These are phyloP conservation scores for Mobula birostris DNA, from an alignment of 2,113 vertebrate genomes.

Conservation along the genomic window DNA sequence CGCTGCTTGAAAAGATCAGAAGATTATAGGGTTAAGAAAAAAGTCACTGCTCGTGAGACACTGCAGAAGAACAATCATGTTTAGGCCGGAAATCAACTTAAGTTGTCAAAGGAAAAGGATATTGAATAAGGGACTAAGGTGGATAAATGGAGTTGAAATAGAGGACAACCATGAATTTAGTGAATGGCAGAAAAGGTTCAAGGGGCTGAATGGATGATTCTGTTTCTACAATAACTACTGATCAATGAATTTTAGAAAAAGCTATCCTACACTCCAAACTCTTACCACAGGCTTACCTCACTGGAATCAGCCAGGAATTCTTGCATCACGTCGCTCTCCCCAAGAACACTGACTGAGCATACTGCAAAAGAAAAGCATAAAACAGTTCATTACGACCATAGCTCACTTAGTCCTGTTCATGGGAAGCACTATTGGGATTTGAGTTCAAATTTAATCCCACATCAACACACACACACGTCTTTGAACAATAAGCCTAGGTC, in stretches of 20 bases:
- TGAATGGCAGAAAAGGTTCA: neutral
- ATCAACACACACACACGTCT: neutral
- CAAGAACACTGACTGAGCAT: conserved; percentile 31
- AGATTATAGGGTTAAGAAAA: neutral
- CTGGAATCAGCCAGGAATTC: conserved; percentile 37
- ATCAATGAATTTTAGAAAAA: neutral
- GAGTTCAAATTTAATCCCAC: neutral
- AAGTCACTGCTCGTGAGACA: neutral
- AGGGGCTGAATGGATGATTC: neutral
- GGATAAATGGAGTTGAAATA: neutral
- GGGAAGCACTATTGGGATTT: neutral
- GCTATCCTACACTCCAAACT: neutral
- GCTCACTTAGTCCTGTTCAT: neutral
- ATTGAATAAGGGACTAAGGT: neutral
- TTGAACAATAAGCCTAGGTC: neutral
- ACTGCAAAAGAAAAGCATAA: conserved; percentile 11
- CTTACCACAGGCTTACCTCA: neutral
- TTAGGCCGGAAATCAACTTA: neutral
- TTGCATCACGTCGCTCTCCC: conserved; percentile 38
- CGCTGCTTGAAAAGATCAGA: neutral
- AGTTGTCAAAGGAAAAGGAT: neutral
- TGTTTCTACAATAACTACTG: neutral
- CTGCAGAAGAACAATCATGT: neutral
- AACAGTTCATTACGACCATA: neutral
- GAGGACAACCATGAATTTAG: neutral